Evolutionary conservation across 2,113 vertebrate species (phyloP), one percentile per base, ranked within the genome.

Genomic region (Opisthocomus hoazin): DNA sequence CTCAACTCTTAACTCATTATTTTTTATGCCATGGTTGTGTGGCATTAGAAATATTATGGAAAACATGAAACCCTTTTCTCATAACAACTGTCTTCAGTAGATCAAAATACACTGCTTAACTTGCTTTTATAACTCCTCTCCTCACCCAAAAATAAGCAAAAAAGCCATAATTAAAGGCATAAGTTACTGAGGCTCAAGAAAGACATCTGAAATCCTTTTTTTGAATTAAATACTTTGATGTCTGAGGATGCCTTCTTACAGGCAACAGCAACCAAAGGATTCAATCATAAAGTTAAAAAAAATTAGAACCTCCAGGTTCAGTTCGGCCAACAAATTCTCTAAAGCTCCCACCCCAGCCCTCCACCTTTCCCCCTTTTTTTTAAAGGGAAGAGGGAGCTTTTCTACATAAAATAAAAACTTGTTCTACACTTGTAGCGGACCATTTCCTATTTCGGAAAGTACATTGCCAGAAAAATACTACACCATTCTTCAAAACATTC

Each of bases 1-100:
- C 74, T 87, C 61, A 84, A 78, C 80, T 82, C 84, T 79, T 90
- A 95, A 71, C 76, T 93, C 80, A 64, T 93, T 94, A 89, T 84
- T 96, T 95, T 96, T 96, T 76, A 89, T 80, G 74, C 65, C 84
- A 58, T 15, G 32, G 57, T 69, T 69, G 39, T 50, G 29, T 69
- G 50, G 69, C 65, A 84, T 92, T 58, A 84, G 84, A 87, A 96
- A 53, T 65, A 82, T 14, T 41, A 86, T 2, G 3, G 32, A 76
- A 84, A 93, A 89, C 30, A 37, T 17, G 36, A 82, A 87, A 82
- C 7, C 4, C 18, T 86, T 64, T 81, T 50, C 71, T 83, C 53
- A 50, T 73, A 80, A 70, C 15, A 45, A 15, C 5, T 32, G 15
- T 75, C 36, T 57, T 84, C 65, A 65, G 37, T 6, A 50, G 24